These are phyloP conservation scores for Panthera leo DNA, from an alignment of 2,113 vertebrate species.

Conservation along the genomic window DNA sequence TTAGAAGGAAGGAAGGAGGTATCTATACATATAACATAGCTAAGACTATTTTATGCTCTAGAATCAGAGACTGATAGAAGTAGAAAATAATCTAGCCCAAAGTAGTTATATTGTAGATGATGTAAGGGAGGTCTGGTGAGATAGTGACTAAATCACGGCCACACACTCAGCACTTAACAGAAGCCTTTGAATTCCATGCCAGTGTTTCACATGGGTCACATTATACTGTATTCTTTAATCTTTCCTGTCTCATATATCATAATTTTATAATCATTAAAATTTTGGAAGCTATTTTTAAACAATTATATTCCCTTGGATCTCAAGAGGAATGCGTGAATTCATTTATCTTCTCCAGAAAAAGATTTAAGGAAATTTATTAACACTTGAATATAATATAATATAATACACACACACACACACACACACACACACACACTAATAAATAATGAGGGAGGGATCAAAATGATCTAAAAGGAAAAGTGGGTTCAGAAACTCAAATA, in stretches of 20 bases:
- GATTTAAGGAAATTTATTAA: background rate
- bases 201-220: background rate
- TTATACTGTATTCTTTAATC: background rate
- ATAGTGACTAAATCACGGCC: background rate
- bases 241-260: background rate
- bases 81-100: background rate
- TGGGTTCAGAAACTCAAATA: background rate
- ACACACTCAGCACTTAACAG: background rate
- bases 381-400: background rate
- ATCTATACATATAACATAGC: background rate
- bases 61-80: background rate
- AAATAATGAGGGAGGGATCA: background rate
- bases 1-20: background rate
- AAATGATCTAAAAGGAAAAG: background rate
- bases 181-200: background rate
- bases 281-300: slow-evolving; percentile 24
- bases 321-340: background rate
- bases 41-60: background rate
- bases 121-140: background rate
- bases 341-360: slow-evolving; percentile 26
- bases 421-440: background rate
- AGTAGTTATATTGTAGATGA: background rate
- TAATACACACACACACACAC: background rate
- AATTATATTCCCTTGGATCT: background rate
- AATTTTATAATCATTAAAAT: background rate